Evolutionary conservation across 1,140 invertebrate genomes (phyloP), one percentile per base, ranked within the genome.

Genomic region (Macrobrachium nipponense): DNA sequence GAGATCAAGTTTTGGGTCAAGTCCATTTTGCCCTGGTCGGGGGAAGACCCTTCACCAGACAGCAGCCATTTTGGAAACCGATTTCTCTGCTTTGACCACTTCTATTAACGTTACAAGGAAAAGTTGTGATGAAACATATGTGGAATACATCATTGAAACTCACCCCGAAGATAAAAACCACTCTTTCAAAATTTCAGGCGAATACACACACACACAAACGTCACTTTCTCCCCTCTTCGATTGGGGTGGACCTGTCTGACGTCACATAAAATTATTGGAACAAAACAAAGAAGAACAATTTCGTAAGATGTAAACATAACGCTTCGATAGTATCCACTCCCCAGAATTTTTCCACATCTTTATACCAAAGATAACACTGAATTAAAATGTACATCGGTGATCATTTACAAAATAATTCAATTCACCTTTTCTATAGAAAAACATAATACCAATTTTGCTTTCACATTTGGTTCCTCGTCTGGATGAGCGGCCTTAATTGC

Each of bases 161-260:
- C 44, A 76, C 73, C 44, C 6, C 10, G 43, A 11, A 51, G 43
- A 5, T 51, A 36, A 23, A n/a, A 44, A 51, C 17, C 17, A 58
- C 2, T 5, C n/a, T 10, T 18, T 20, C 8, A 23, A 44, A 58
- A 58, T 43, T 5, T 58, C 44, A 8, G 7, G 36, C 36, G 8
- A 44, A 20, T 12, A 18, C 60, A 43, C 64, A 80, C 64, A 80
- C 78, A 64, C 23, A 66, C 43, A 20, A 43, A 27, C 18, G 43
- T 83, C 36, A 83, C 82, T 83, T 83, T 83, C 82, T 77, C 82
- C 82, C 82, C 82, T 83, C 51, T 80, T 76, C 44, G 36, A 43
- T 73, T 76, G 76, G 82, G 82, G 75, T 83, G 82, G 82, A 83
- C 73, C 66, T 23, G 82, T 83, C 82, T 83, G 82, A 77, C 82